Percentiles rank a stretch among this genome's conserved stretches.
phyloP scores from a whole-genome alignment of 37 sponge, comb jelly and placozoan species.

The Crambe crambe region DNA sequence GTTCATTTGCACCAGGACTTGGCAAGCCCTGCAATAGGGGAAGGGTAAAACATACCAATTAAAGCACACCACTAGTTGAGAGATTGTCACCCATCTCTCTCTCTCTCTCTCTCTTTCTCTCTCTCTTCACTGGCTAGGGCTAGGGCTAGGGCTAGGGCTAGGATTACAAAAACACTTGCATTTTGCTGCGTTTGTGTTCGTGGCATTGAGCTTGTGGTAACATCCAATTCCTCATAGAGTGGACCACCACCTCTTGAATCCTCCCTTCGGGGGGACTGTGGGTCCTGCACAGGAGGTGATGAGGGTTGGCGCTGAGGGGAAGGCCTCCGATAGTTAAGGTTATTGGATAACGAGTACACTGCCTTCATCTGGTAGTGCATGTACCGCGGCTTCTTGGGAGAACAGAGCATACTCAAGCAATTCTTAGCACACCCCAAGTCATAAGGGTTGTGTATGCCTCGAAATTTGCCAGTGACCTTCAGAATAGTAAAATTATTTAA shows the following conservation, averaged over 20 bases:
- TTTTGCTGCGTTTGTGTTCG: not conserved
- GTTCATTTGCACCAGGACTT: not conserved
- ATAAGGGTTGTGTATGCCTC: constrained; percentile 77
- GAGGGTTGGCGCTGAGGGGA: not conserved
- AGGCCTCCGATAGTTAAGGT: not conserved
- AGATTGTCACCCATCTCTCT: no score
- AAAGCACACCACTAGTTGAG: no score
- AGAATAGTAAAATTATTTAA: not conserved
- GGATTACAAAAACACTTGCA: no score
- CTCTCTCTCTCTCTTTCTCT: no score
- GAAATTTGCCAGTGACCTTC: constrained; percentile 92
- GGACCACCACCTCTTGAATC: not conserved
- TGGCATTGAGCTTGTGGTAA: no score
- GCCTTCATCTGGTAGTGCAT: constrained; percentile 77
- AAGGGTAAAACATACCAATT: not conserved
- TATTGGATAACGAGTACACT: not conserved
- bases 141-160: no score
- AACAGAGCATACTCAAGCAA: constrained; percentile 69
- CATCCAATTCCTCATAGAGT: not conserved
- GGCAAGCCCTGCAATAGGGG: not conserved
- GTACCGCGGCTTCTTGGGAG: constrained; percentile 73
- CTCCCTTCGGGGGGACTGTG: not conserved
- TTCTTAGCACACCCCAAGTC: constrained; percentile 75
- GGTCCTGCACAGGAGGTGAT: not conserved
- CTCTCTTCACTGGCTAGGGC: no score